Percentiles rank a stretch among this genome's conserved stretches.
Evolutionary conservation across 2,888 invertebrate genomes (phyloP).

Genomic region (Harpalus rufipes): DNA sequence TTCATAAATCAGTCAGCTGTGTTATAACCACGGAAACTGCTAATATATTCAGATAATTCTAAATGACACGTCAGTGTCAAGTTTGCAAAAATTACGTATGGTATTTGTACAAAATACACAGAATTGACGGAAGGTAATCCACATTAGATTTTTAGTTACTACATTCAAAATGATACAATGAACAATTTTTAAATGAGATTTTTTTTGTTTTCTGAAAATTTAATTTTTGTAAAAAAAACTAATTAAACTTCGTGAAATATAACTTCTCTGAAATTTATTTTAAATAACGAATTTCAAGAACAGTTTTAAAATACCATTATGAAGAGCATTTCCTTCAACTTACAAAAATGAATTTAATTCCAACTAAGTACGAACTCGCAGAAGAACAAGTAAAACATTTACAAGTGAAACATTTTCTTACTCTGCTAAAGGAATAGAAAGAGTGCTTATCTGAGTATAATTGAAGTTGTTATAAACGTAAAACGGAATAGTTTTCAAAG

Average conservation of each 20-base stretch:
- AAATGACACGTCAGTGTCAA: too few species aligned
- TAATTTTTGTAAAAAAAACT: neutral
- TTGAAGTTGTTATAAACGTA: constrained; percentile 22
- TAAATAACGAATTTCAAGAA: neutral
- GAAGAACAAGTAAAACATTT: neutral
- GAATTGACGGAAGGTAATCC: too few species aligned
- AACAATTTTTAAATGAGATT: neutral
- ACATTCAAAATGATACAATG: too few species aligned
- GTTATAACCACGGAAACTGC: too few species aligned
- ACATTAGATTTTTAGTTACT: too few species aligned
- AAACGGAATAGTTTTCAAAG: constrained; percentile 24
- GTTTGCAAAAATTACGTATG: too few species aligned
- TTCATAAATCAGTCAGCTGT: too few species aligned
- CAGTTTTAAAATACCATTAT: neutral
- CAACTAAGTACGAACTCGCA: neutral
- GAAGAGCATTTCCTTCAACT: neutral
- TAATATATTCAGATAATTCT: too few species aligned
- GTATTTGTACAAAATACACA: too few species aligned
- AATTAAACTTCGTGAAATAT: neutral
- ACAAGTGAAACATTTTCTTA: neutral
- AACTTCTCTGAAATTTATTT: neutral
- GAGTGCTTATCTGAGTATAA: constrained; percentile 15
- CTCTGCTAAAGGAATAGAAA: neutral
- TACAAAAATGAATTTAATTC: constrained; percentile 7
- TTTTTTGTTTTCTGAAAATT: neutral